phyloP scores from a whole-genome alignment of 2,888 invertebrate genomes.

The Tipula vernalis region DNA sequence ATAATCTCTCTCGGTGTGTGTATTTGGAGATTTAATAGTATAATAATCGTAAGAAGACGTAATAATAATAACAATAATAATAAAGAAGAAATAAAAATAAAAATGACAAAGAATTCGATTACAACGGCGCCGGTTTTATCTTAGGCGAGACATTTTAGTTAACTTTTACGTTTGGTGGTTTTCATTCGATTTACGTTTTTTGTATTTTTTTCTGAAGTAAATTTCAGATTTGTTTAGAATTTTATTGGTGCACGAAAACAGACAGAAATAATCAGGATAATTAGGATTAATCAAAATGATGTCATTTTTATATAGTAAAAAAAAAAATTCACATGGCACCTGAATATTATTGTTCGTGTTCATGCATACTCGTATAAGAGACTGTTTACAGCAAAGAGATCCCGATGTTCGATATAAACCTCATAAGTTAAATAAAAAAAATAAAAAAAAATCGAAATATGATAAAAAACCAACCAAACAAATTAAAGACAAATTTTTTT shows the following conservation, averaged over 20 bases:
- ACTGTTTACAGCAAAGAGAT: background rate
- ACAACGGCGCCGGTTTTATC: slow-evolving; percentile 11
- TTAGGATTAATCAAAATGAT: background rate
- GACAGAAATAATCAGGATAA: background rate
- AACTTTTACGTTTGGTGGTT: slow-evolving; percentile 6
- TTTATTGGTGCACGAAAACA: background rate
- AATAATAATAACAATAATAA: background rate
- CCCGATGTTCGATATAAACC: background rate
- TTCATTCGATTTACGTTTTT: background rate
- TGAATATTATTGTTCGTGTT: background rate
- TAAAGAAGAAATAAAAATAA: background rate
- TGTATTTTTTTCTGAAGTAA: background rate
- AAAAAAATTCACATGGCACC: background rate
- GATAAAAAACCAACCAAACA: background rate
- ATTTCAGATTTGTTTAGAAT: background rate
- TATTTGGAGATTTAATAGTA: background rate
- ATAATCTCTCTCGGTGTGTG: background rate
- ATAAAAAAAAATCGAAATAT: background rate
- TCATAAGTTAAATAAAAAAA: background rate
- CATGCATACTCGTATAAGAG: background rate
- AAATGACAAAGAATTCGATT: slow-evolving; percentile 11
- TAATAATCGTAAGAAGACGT: too few relatives aligned
- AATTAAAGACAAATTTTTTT: background rate
- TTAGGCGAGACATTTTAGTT: slow-evolving; percentile 11
- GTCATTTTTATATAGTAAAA: background rate